Base-by-base conservation (phyloP, 2,797 vertebrate species). In the Bufotes viridis region DNA sequence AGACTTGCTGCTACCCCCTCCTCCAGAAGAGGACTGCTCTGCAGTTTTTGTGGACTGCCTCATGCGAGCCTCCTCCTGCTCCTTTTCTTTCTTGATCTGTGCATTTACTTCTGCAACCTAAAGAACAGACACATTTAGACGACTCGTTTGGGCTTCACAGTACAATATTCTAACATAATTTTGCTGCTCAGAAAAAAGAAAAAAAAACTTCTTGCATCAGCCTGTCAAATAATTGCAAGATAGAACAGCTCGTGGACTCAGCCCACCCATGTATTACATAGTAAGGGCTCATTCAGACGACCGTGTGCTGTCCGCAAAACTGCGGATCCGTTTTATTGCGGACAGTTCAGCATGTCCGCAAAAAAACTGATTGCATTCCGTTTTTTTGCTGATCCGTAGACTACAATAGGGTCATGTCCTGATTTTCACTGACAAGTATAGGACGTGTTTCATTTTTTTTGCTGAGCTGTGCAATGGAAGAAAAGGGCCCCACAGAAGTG, bases 81-180 rank as follows among this genome's bases (percentile, higher is more conserved):
- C 98, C 90, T 94, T 96, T 91, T 99, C 98, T 93, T 85, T 96
- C 92, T 96, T 97, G 90, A 99, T 95, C 92, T 97, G 96, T 49
- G 94, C 93, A 88, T 99, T 99, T 92, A 99, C 96, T 92, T 98
- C 97, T 93, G 96, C 94, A 93, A 99, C 96, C 98, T 99, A 91
- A 79, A 34, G 0, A 29, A 53, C 51, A 69, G 0, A 57, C 18
- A 78, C 10, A 76, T 75, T 49, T 75, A 53, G 20, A n/a, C 7
- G 12, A 1, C 20, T 75, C 51, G 12, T n/a, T 67, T 67, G 3
- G 55, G n/a, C 6, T 76, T 76, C 3, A 20, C 22, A 12, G 9
- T 51, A 51, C 8, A 74, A 22, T 34, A 70, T 34, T 70, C 17
- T 29, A 70, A 17, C 4, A 58, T 58, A 2, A 34, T 42, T 72